A percentile compares a stretch with the other conserved stretches of the same genome.
phyloP scores from a whole-genome alignment of 2,888 invertebrate genomes.

The Thysanoteuthis rhombus region DNA sequence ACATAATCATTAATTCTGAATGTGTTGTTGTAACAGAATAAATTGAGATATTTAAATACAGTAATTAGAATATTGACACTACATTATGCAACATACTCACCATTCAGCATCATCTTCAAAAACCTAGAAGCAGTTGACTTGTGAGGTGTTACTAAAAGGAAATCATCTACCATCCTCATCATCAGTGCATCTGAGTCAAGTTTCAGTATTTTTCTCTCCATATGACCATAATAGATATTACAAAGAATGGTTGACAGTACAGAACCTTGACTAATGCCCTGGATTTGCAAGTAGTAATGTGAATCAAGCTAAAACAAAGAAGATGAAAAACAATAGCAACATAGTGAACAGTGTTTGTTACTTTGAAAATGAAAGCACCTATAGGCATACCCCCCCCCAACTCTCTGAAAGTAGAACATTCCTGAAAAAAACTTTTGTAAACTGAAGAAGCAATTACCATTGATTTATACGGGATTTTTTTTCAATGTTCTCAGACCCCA shows the following conservation, averaged over 20 bases:
- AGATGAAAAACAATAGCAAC: not conserved
- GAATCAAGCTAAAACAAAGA: slow-evolving; percentile 50
- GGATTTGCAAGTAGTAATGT: slow-evolving; percentile 38
- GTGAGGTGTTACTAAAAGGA: slow-evolving; percentile 58
- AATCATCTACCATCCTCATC: slow-evolving; percentile 63
- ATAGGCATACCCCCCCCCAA: too few species aligned
- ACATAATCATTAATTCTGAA: too few species aligned
- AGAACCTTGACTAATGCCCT: slow-evolving; percentile 64
- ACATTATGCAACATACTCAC: slow-evolving; percentile 36
- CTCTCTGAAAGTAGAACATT: too few species aligned
- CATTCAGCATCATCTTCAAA: slow-evolving; percentile 48
- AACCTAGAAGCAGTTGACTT: slow-evolving; percentile 50
- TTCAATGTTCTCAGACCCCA: too few species aligned
- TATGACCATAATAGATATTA: slow-evolving; percentile 60
- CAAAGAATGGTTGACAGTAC: slow-evolving; percentile 61
- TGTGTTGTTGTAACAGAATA: too few species aligned
- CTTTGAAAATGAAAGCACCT: too few species aligned
- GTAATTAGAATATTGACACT: too few species aligned
- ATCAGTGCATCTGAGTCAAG: slow-evolving; percentile 47
- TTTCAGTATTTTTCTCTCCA: slow-evolving; percentile 50
- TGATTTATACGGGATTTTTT: too few species aligned
- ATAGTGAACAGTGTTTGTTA: too few species aligned
- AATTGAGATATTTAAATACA: too few species aligned
- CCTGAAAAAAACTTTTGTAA: too few species aligned
- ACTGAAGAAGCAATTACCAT: too few species aligned